Conservation (phyloP, 2,797 vertebrate genomes). For the Anolis apletophallus region DNA sequence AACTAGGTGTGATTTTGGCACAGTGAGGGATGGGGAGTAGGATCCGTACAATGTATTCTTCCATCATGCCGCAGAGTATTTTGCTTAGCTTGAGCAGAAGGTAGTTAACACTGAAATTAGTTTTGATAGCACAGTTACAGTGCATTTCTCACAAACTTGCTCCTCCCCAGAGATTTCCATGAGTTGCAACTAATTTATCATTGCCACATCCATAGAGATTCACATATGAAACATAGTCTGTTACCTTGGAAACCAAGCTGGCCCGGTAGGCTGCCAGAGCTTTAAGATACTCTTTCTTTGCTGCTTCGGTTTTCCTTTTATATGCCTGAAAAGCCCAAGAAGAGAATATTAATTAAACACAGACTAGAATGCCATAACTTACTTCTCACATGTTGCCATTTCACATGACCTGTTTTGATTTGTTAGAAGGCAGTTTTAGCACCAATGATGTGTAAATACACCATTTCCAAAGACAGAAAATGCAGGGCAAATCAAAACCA, state of each 20-base stretch:
- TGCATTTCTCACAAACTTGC: conserved; percentile 21
- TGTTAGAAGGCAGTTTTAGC: background rate
- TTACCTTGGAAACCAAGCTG: conserved; percentile 99
- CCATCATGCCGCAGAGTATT: background rate
- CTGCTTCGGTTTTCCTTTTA: conserved; percentile 99
- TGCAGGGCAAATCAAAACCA: conserved; percentile 16
- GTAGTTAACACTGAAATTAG: background rate
- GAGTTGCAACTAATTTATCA: conserved; percentile 81
- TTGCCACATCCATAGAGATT: conserved; percentile 79
- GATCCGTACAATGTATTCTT: background rate
- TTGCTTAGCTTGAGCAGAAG: background rate
- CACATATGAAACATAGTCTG: conserved; percentile 78
- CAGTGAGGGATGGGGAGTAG: background rate
- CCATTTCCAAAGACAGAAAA: background rate
- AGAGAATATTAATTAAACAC: conserved; percentile 31
- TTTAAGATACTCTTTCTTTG: conserved; percentile 99
- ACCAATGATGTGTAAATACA: background rate
- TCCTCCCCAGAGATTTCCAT: conserved; percentile 67
- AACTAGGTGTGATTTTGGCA: conserved; percentile 13
- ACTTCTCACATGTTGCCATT: background rate
- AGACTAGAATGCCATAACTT: background rate
- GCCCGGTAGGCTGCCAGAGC: conserved; percentile 97
- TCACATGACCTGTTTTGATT: background rate
- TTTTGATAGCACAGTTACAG: conserved; percentile 9
- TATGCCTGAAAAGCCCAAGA: conserved; percentile 87